A percentile compares a stretch with the other conserved stretches of the same genome.
These are phyloP conservation scores for Micromys minutus DNA, from an alignment of 2,113 vertebrate species.

Conservation along the genomic window DNA sequence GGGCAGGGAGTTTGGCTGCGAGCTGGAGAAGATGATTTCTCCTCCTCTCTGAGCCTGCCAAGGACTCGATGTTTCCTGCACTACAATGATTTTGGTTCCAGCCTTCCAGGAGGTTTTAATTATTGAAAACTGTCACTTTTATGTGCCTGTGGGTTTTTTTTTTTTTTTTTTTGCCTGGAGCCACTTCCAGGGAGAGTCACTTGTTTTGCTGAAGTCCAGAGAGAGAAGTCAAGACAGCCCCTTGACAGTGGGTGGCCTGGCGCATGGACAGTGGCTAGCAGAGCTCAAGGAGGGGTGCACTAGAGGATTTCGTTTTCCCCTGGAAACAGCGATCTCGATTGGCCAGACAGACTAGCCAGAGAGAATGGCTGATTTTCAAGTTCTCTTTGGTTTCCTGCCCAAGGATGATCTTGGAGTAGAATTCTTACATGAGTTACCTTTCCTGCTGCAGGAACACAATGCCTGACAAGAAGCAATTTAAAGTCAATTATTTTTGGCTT, in stretches of 20 bases:
- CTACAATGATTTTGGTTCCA: neutral
- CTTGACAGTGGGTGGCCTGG: neutral
- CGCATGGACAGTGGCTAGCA: neutral
- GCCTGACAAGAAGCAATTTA: neutral
- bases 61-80: slow-evolving; percentile 15
- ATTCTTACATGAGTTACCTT: neutral
- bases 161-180: slow-evolving; percentile 45
- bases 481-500: neutral
- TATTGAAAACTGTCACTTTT: slow-evolving; percentile 43
- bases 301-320: neutral
- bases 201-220: neutral
- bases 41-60: neutral
- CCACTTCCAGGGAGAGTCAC: slow-evolving; percentile 51
- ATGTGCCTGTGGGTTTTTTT: slow-evolving; percentile 38
- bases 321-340: neutral
- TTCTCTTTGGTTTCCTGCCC: neutral
- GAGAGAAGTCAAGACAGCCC: neutral
- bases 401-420: neutral
- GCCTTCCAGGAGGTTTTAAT: slow-evolving; percentile 28
- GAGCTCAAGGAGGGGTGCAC: neutral
- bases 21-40: neutral
- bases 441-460: neutral
- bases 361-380: neutral
- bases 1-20: slow-evolving; percentile 1
- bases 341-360: neutral